A percentile compares a stretch with the other conserved stretches of the same genome.
These are phyloP conservation scores for Mycalesis mineus DNA, from an alignment of 2,888 invertebrate species.

Conservation along the genomic window DNA sequence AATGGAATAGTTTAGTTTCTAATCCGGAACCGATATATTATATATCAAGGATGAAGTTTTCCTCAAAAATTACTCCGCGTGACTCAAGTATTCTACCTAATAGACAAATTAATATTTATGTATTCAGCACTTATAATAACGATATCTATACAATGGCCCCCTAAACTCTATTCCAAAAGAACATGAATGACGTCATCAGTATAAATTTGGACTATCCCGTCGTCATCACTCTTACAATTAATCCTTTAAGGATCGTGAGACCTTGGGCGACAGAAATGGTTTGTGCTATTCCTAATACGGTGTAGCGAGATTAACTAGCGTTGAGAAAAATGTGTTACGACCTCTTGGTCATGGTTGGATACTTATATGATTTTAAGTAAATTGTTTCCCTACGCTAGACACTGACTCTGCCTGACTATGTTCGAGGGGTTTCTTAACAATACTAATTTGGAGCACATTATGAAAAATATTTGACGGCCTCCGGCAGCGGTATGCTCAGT, in stretches of 20 bases:
- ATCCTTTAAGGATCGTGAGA: conserved; percentile 59
- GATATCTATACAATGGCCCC: conserved; percentile 9
- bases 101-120: too few relatives aligned
- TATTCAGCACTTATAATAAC: not conserved
- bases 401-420: too few relatives aligned
- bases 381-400: too few relatives aligned
- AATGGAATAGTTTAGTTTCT: too few relatives aligned
- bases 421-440: too few relatives aligned
- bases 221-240: conserved; percentile 61
- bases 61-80: not conserved
- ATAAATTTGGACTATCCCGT: conserved; percentile 57
- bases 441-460: too few relatives aligned
- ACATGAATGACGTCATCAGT: conserved; percentile 55
- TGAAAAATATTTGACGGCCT: too few relatives aligned
- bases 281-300: conserved; percentile 43
- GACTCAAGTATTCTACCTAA: too few relatives aligned
- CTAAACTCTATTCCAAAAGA: conserved; percentile 29
- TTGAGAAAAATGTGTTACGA: conserved; percentile 28
- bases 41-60: too few relatives aligned
- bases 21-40: too few relatives aligned
- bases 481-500: too few relatives aligned
- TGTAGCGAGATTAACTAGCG: conserved; percentile 34
- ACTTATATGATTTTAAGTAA: too few relatives aligned
- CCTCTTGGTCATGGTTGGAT: conserved; percentile 19
- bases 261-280: conserved; percentile 47